These are phyloP conservation scores for Cistogaster globosa DNA, from an alignment of 2,888 invertebrate genomes.

Conservation along the genomic window DNA sequence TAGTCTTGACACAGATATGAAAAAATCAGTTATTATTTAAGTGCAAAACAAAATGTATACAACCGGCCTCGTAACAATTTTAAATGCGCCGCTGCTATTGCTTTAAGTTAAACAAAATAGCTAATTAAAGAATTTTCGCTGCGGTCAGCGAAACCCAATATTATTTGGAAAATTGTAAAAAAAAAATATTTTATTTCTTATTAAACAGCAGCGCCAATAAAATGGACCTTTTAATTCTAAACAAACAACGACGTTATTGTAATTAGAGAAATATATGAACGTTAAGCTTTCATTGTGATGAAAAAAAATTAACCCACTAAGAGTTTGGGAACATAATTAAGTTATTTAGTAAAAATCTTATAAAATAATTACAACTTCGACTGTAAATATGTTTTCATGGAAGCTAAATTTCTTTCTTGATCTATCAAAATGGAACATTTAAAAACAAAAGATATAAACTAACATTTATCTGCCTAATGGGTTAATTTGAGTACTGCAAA, in stretches of 20 bases:
- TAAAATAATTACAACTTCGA: no score
- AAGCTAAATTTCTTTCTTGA: no score
- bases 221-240: conserved; percentile 76
- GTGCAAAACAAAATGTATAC: not conserved
- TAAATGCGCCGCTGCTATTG: not conserved
- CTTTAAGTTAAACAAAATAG: not conserved
- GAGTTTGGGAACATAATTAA: not conserved
- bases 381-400: no score
- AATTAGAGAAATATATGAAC: conserved; percentile 37
- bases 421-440: no score
- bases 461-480: conserved; percentile 11
- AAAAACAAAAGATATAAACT: no score
- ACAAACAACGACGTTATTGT: conserved; percentile 71
- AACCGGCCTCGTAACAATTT: conserved; percentile 6
- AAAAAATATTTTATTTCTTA: conserved; percentile 35
- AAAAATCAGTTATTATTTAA: no score
- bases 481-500: conserved; percentile 22
- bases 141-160: conserved; percentile 79
- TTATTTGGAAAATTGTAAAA: conserved; percentile 38
- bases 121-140: conserved; percentile 78
- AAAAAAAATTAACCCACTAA: conserved; percentile 44
- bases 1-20: no score
- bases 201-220: conserved; percentile 52
- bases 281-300: conserved; percentile 55
- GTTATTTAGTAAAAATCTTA: not conserved